Conservation (phyloP, 2,888 invertebrate species). For the Drosophila aldrichi region DNA sequence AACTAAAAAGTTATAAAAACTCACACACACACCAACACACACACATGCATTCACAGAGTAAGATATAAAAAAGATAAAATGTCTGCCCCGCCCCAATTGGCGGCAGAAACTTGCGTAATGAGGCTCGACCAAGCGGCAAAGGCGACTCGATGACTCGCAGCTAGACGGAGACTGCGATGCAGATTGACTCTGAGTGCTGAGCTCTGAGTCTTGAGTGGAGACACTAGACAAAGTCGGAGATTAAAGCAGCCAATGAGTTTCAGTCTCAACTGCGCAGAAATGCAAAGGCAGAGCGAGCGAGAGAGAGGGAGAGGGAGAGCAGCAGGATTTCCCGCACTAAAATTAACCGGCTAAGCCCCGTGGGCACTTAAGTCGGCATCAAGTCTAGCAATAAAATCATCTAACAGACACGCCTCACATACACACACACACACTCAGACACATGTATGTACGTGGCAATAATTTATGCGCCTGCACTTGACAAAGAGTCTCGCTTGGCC, state of each 20-base stretch:
- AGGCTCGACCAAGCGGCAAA: constrained; percentile 46
- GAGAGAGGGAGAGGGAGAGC: background rate
- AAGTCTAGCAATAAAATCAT: constrained; percentile 66
- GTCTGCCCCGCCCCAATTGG: constrained; percentile 30
- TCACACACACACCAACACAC: constrained; percentile 19
- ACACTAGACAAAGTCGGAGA: constrained; percentile 27
- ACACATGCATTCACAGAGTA: constrained; percentile 51
- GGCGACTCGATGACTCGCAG: constrained; percentile 48
- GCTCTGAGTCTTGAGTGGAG: constrained; percentile 8
- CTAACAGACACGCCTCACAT: constrained; percentile 27
- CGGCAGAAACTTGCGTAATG: constrained; percentile 71
- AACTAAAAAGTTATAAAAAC: constrained; percentile 78
- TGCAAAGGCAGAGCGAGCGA: background rate
- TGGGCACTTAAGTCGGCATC: constrained; percentile 61
- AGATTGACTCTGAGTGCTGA: constrained; percentile 7
- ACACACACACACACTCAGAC: background rate
- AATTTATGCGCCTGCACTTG: constrained; percentile 40
- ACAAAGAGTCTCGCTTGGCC: constrained; percentile 9
- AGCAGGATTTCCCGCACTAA: constrained; percentile 39
- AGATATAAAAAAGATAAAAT: constrained; percentile 57
- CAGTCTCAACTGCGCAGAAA: constrained; percentile 36
- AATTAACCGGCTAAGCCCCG: constrained; percentile 67
- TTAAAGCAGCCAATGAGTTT: constrained; percentile 56
- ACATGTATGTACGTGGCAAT: constrained; percentile 7
- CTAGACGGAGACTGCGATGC: constrained; percentile 6